Evolutionary conservation across 1,140 invertebrate genomes (phyloP).

Genomic region (Lycorma delicatula): DNA sequence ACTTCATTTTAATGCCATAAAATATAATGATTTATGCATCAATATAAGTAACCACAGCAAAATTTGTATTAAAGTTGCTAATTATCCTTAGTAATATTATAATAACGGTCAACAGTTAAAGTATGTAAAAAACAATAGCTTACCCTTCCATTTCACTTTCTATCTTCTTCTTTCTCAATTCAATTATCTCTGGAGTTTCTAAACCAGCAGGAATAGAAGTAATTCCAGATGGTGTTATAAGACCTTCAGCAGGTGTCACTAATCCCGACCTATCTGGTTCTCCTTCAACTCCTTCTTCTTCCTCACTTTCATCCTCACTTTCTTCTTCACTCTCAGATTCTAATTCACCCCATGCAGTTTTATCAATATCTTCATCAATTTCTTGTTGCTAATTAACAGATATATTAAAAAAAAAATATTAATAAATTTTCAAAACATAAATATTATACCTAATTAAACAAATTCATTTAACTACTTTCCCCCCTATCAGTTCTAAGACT

Average conservation of each 20-base stretch:
- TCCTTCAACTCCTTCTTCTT: constrained; percentile 65
- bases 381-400: constrained; percentile 45
- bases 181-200: constrained; percentile 97
- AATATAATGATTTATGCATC: no score
- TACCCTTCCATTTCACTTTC: constrained; percentile 95
- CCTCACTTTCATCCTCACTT: constrained; percentile 74
- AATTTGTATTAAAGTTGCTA: no score
- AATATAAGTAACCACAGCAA: no score
- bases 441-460: no score
- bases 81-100: no score
- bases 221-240: constrained; percentile 92
- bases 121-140: no score
- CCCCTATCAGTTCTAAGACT: no score
- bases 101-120: no score
- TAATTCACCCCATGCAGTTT: constrained; percentile 92
- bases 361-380: constrained; percentile 86
- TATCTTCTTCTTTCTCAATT: constrained; percentile 93
- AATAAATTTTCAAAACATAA: no score
- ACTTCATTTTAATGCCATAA: no score
- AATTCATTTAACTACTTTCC: no score
- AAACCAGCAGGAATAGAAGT: constrained; percentile 90
- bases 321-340: constrained; percentile 92
- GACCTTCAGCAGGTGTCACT: constrained; percentile 73
- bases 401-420: no score
- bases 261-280: constrained; percentile 59